A percentile compares a stretch with the other conserved stretches of the same genome.
These are phyloP conservation scores for Danaus chrysippus DNA, from an alignment of 2,888 invertebrate genomes.

Conservation along the genomic window DNA sequence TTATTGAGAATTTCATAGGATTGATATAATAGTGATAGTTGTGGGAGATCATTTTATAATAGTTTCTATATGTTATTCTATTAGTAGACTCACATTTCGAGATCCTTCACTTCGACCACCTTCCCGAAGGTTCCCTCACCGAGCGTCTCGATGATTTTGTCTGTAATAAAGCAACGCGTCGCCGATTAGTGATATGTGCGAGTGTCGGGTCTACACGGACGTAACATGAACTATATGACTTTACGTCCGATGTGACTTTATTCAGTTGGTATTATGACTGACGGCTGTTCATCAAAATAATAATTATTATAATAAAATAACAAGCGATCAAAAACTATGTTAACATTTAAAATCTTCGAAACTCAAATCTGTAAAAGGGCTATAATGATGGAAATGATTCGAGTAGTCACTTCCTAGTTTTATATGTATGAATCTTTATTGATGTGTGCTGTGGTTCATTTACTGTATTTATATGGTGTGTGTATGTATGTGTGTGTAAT, in stretches of 20 bases:
- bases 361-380: slow-evolving; percentile 47
- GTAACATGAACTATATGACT: slow-evolving; percentile 13
- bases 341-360: slow-evolving; percentile 44
- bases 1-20: too few species aligned
- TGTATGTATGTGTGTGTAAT: slow-evolving; percentile 32
- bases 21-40: too few species aligned
- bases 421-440: slow-evolving; percentile 31
- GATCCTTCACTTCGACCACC: slow-evolving; percentile 98
- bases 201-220: slow-evolving; percentile 60
- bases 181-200: slow-evolving; percentile 51
- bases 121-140: slow-evolving; percentile 99
- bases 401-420: slow-evolving; percentile 29
- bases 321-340: slow-evolving; percentile 38
- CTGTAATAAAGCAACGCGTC: slow-evolving; percentile 86
- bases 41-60: too few species aligned
- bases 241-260: slow-evolving; percentile 58
- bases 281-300: slow-evolving; percentile 35
- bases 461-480: slow-evolving; percentile 12
- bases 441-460: background rate
- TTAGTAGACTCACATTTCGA: slow-evolving; percentile 88
- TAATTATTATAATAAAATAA: slow-evolving; percentile 38
- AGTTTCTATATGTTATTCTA: background rate
- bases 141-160: slow-evolving; percentile 98
- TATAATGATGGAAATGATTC: slow-evolving; percentile 36
- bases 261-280: slow-evolving; percentile 25